Base-by-base conservation (phyloP, 1,140 invertebrate genomes). In the Drosophila lini region DNA sequence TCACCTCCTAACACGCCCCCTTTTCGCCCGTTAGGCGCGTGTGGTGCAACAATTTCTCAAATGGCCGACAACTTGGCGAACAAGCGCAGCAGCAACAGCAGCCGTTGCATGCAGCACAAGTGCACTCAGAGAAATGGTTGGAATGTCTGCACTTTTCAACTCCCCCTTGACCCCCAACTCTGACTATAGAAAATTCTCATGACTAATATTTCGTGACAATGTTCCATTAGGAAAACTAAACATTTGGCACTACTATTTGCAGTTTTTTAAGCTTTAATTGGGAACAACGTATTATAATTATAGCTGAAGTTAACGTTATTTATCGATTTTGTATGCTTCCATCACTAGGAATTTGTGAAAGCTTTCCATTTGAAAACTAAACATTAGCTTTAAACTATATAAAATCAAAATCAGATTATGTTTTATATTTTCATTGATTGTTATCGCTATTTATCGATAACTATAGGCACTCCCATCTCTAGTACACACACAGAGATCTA, bases 21-120 rank as follows among this genome's bases (percentile, higher is more conserved):
- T 73, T 55, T 48, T 10, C 15, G 5, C 47, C 58, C 22, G 32
- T 52, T 38, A 69, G 65, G 65, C 65, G 65, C 59, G 65, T 69
- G 59, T 69, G 40, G n/a, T 53, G 65, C 65, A 63, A 69, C 59
- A 69, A 69, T 69, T 69, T 69, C 65, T 69, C 65, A 69, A 69
- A 69, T 69, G 47, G 65, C 65, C 65, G 65, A 52, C 58, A 61
- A 61, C 58, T 61, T 61, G 58, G 58, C 48, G 59, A 69, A 69
- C 65, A 64, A 61, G 31, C 47, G 19, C 44, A 62, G 57, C 47
- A 55, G 47, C 47, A 48, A 3, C 25, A 63, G 52, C 61, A 64
- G 59, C 59, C 61, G 48, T 53, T 69, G 61, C 36, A 42, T 44
- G 47, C 47, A 69, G 48, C 47, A 56, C 32, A 53, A 36, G 19